A percentile compares a stretch with the other conserved stretches of the same genome.
phyloP scores from a whole-genome alignment of 1,140 invertebrate species.

The Whitmania pigra region DNA sequence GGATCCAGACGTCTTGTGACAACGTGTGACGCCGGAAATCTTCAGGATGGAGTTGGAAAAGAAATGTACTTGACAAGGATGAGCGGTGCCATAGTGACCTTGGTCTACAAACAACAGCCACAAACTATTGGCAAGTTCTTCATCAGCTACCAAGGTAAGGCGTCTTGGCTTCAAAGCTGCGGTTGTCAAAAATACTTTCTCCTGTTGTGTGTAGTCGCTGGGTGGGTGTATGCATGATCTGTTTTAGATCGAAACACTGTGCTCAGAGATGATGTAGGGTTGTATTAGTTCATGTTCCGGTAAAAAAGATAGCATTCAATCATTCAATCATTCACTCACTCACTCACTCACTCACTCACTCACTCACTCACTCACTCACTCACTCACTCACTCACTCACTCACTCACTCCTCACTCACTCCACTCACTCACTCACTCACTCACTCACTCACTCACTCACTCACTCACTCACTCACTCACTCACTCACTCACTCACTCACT shows the following conservation, averaged over 20 bases:
- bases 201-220: neutral
- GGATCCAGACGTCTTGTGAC: neutral
- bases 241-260: no score
- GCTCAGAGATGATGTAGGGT: no score
- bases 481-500: neutral
- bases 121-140: neutral
- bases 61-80: neutral
- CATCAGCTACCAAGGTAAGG: neutral
- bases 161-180: neutral
- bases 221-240: neutral
- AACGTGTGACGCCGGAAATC: neutral
- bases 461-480: slow-evolving; percentile 19
- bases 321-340: neutral
- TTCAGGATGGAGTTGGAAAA: neutral
- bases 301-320: no score
- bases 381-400: slow-evolving; percentile 23
- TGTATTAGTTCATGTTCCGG: no score
- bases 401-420: slow-evolving; percentile 9
- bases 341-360: slow-evolving; percentile 19
- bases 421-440: slow-evolving; percentile 22
- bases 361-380: slow-evolving; percentile 20
- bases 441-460: slow-evolving; percentile 21
- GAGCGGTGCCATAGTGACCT: neutral
- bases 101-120: neutral
- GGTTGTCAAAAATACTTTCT: neutral